Base-by-base conservation (phyloP, 1,140 invertebrate species). In the Amyelois transitella region DNA sequence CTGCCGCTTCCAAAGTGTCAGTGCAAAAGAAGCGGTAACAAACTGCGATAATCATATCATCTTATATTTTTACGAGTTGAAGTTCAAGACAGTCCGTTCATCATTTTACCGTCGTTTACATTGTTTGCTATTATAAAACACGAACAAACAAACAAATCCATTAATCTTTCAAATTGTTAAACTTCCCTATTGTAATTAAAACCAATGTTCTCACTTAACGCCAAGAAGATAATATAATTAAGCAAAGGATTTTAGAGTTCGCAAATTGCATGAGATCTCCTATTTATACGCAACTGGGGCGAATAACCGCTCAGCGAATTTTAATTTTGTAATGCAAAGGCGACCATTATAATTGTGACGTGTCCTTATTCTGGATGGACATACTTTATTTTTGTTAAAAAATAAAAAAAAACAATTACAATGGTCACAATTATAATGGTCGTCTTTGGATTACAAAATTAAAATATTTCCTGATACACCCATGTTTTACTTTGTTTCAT, bases 301-400 rank as follows among this genome's bases (percentile, higher is more conserved):
- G 52, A 50, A 60, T 70, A n/a, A n/a, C 62, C 64, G 64, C 66
- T 73, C 64, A 69, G 68, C 67, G 68, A 75, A 75, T 75, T 73
- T 77, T 77, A 77, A 77, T 75, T 77, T 64, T 55, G 63, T 77
- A 75, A 75, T 66, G 63, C 69, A 63, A 62, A 52, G 55, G 45
- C 54, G 50, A 55, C 53, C 57, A 60, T 65, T 70, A 64, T 71
- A 68, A 71, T 68, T 66, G 55, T 60, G 60, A 59, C 43, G 55
- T 49, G 24, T 24, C 8, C 49, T 3, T 38, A 66, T 66, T 66
- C 64, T 60, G 57, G n/a, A 48, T 20, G 22, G 1, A 28, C 18
- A 28, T 47, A n/a, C n/a, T n/a, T n/a, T n/a, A n/a, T n/a, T n/a
- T n/a, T n/a, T n/a, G n/a, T n/a, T n/a, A n/a, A n/a, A n/a, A n/a